Evolutionary conservation across 2,888 invertebrate species (phyloP).

Genomic region (Herminia tarsipennalis): DNA sequence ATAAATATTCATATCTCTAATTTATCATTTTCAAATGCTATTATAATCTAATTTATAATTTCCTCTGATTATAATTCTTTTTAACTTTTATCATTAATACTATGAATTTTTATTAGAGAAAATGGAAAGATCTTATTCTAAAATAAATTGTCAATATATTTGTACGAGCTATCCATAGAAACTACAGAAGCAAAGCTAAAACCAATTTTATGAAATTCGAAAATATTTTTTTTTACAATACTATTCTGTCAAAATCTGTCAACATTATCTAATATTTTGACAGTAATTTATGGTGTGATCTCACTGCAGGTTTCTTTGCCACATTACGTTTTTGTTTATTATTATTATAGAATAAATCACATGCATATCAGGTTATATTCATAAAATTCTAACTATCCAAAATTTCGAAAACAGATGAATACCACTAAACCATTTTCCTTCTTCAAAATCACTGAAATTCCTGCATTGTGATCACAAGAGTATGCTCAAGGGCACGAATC

Average conservation of each 20-base stretch:
- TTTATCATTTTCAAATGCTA: constrained; percentile 54
- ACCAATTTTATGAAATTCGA: constrained; percentile 1
- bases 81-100: constrained; percentile 33
- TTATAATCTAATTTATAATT: constrained; percentile 60
- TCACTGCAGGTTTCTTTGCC: constrained; percentile 20
- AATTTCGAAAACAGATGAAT: too few species aligned
- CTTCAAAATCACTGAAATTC: background rate
- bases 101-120: constrained; percentile 47
- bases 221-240: constrained; percentile 7
- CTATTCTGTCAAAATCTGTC: constrained; percentile 6
- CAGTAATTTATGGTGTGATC: constrained; percentile 14
- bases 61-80: constrained; percentile 57
- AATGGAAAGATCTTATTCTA: constrained; percentile 50
- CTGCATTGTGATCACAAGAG: constrained; percentile 3
- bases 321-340: too few species aligned
- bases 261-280: too few species aligned
- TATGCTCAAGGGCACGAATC: background rate
- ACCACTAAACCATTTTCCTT: too few species aligned
- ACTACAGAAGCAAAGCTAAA: constrained; percentile 41
- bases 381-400: too few species aligned
- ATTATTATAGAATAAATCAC: constrained; percentile 5
- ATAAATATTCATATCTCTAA: constrained; percentile 64
- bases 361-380: constrained; percentile 6
- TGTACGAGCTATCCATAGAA: constrained; percentile 40
- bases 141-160: constrained; percentile 42